A percentile compares a stretch with the other conserved stretches of the same genome.
These are phyloP conservation scores for Bombus confusus DNA, from an alignment of 1,140 invertebrate genomes.

Conservation along the genomic window DNA sequence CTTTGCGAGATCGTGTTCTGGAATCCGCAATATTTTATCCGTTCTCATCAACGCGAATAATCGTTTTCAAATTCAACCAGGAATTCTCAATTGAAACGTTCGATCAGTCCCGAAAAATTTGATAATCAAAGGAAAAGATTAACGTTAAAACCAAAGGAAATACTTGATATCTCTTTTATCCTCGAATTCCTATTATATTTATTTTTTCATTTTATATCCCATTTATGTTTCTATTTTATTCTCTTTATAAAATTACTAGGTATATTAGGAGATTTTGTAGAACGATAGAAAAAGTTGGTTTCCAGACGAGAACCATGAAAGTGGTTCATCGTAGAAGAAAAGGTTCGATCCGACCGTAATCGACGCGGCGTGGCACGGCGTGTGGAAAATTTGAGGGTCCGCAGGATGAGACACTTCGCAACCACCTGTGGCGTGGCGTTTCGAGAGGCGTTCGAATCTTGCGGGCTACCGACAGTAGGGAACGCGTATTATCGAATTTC, in stretches of 20 bases:
- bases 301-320: no score
- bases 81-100: neutral
- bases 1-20: neutral
- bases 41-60: constrained; percentile 7
- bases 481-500: constrained; percentile 67
- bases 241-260: no score
- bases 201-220: no score
- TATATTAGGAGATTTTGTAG: neutral
- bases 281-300: neutral
- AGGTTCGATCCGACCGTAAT: constrained; percentile 53
- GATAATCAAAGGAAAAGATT: neutral
- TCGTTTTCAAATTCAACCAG: neutral
- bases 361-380: constrained; percentile 47
- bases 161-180: neutral
- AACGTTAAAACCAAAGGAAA: neutral
- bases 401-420: constrained; percentile 69
- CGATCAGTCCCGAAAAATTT: neutral
- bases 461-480: constrained; percentile 61
- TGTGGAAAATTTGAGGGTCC: constrained; percentile 66
- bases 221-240: no score
- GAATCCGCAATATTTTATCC: constrained; percentile 32
- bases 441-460: constrained; percentile 69
- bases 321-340: constrained; percentile 41
- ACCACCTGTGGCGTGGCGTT: constrained; percentile 69
- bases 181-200: neutral